Evolutionary conservation across 2,113 vertebrate species (phyloP), one percentile per base, ranked within the genome.

Genomic region (Eulemur macaco): DNA sequence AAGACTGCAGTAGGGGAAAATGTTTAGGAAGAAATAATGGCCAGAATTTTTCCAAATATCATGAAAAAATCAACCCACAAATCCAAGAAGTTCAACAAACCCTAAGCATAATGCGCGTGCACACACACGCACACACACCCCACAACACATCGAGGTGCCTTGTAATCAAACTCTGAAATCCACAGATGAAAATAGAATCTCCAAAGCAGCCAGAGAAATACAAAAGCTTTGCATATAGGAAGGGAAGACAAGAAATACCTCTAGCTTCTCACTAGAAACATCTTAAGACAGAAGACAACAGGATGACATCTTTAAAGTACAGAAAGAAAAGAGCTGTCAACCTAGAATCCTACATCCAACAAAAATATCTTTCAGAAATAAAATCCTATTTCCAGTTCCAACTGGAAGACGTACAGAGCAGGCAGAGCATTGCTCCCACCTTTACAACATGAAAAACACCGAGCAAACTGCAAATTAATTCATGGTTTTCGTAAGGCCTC

Each of bases 201-300:
- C 34, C 18, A 86, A 89, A 82, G 66, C 66, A 74, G 21, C 29
- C 56, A 74, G 74, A 74, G 45, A 66, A 63, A 60, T 77, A 47
- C 9, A 31, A 76, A 82, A 83, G 25, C 2, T 0, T 76, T 50
- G 2, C 5, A 8, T 0, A 1, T 1, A 17, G 37, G 34, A 29
- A 21, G n/a, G 47, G 27, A n/a, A 17, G 34, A 27, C 37, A 64
- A 64, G 29, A 29, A 66, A 37, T 3, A 6, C n/a, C 20, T 5
- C 50, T 6, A 12, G 14, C n/a, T 80, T 82, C 68, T 87, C 92
- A 9, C 23, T 29, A 23, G 76, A 77, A 50, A 23, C 9, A 0
- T 10, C 0, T 5, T 6, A 34, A 76, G 63, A n/a, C 47, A 9
- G 23, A 68, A 78, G 60, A 50, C 7, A n/a, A 39, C 4, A 78